Percentiles rank a stretch among this genome's conserved stretches.
Conservation (phyloP, 1,140 invertebrate genomes). For the Aphelenchoides fujianensis region DNA sequence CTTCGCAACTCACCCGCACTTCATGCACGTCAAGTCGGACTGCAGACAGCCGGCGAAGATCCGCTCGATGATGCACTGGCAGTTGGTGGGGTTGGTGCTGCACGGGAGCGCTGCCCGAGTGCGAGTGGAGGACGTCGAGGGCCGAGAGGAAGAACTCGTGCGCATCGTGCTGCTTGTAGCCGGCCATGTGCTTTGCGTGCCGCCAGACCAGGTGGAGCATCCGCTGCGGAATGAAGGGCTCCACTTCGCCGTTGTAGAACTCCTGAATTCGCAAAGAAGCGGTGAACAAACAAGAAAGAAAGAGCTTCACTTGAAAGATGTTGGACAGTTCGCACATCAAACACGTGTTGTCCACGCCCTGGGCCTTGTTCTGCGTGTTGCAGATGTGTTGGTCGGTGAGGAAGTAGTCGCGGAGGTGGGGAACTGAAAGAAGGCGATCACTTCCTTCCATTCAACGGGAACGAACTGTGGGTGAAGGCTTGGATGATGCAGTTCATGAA, state of each 20-base stretch:
- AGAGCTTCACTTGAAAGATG: conserved; percentile 64
- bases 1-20: conserved; percentile 74
- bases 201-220: conserved; percentile 36
- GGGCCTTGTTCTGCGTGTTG: conserved; percentile 63
- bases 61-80: conserved; percentile 93
- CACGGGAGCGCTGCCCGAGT: conserved; percentile 67
- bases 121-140: conserved; percentile 83
- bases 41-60: conserved; percentile 93
- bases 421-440: conserved; percentile 67
- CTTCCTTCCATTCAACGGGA: conserved; percentile 63
- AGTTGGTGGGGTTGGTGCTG: conserved; percentile 69
- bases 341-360: conserved; percentile 70
- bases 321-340: conserved; percentile 87
- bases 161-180: conserved; percentile 89
- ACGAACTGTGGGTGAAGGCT: conserved; percentile 82
- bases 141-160: conserved; percentile 97
- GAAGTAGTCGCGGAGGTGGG: conserved; percentile 90
- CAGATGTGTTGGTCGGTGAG: conserved; percentile 85
- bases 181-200: conserved; percentile 86
- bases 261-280: conserved; percentile 67
- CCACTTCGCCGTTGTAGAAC: conserved; percentile 35
- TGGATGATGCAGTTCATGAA: conserved; percentile 78
- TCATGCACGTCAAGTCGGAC: conserved; percentile 91
- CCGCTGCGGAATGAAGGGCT: conserved; percentile 75
- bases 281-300: conserved; percentile 61